Conservation (phyloP, 1,140 invertebrate species). For the Harpegnathos saltator region DNA sequence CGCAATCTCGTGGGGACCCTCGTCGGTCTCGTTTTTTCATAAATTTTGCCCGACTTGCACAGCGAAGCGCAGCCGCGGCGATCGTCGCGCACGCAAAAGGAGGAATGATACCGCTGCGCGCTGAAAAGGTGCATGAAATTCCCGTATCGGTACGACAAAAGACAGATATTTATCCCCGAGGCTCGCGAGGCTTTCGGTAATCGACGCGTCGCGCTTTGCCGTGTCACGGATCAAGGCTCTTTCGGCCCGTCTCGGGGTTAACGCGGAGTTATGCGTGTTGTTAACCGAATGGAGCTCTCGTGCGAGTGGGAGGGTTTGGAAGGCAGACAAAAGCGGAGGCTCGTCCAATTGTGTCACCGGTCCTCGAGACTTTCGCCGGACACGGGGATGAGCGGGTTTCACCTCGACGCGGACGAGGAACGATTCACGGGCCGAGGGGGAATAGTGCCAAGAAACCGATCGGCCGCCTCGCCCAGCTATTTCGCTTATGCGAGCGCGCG, state of each 20-base stretch:
- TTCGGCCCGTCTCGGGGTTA: neutral
- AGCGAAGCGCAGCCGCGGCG: neutral
- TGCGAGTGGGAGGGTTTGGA: constrained; percentile 28
- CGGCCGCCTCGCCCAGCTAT: constrained; percentile 72
- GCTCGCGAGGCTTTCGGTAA: neutral
- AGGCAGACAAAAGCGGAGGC: constrained; percentile 52
- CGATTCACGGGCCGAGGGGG: constrained; percentile 46
- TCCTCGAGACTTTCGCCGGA: constrained; percentile 60
- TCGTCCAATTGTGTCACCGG: constrained; percentile 62
- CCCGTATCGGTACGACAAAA: too few relatives aligned
- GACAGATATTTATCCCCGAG: neutral
- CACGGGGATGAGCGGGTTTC: constrained; percentile 63
- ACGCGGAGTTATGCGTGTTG: neutral
- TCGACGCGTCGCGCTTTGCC: neutral
- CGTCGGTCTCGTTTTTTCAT: too few relatives aligned
- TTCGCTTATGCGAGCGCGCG: constrained; percentile 79
- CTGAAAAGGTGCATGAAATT: too few relatives aligned
- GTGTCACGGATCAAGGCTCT: neutral
- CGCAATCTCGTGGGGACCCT: too few relatives aligned
- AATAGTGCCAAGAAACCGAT: constrained; percentile 75
- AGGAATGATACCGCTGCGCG: too few relatives aligned
- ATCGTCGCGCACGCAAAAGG: too few relatives aligned
- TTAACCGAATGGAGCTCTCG: neutral
- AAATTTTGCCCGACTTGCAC: neutral
- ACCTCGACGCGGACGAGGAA: constrained; percentile 60